Percentiles rank a stretch among this genome's conserved stretches.
Evolutionary conservation across 2,888 invertebrate species (phyloP).

Genomic region (Vandiemenella viatica): DNA sequence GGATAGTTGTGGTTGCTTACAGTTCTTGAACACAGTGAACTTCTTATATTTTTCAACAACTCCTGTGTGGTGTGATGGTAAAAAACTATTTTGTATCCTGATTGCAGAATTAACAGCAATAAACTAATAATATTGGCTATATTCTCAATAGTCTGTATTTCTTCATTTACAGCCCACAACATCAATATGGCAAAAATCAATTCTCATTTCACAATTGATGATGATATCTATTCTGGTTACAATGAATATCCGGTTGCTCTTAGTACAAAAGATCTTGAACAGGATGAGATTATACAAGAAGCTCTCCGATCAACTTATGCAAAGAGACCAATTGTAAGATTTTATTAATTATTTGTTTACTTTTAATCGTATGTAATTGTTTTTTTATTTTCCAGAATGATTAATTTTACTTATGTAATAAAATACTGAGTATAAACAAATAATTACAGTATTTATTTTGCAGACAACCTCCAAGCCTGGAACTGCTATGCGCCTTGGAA

Average conservation of each 20-base stretch:
- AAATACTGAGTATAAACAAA: neutral
- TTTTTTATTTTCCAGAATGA: neutral
- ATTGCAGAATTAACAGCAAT: no score
- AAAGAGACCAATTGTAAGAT: slow-evolving; percentile 46
- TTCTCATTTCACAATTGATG: slow-evolving; percentile 30
- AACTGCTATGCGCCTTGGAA: slow-evolving; percentile 37
- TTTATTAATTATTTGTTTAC: slow-evolving; percentile 24
- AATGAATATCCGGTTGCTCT: slow-evolving; percentile 50
- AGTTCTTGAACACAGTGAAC: no score
- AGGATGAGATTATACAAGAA: slow-evolving; percentile 61
- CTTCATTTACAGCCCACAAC: no score
- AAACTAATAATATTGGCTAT: no score
- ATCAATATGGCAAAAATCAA: slow-evolving; percentile 3
- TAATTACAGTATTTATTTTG: slow-evolving; percentile 10
- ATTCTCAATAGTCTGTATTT: no score
- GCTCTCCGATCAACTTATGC: slow-evolving; percentile 60
- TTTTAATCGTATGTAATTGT: neutral
- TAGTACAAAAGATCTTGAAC: slow-evolving; percentile 49
- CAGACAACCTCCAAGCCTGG: slow-evolving; percentile 33
- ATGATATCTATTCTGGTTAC: slow-evolving; percentile 51
- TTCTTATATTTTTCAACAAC: no score
- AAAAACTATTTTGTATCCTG: no score
- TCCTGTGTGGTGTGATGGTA: no score
- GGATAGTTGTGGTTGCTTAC: no score
- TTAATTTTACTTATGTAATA: neutral